Evolutionary conservation across 1,140 invertebrate species (phyloP).

Genomic region (Ceratoteleas bidentatus): DNA sequence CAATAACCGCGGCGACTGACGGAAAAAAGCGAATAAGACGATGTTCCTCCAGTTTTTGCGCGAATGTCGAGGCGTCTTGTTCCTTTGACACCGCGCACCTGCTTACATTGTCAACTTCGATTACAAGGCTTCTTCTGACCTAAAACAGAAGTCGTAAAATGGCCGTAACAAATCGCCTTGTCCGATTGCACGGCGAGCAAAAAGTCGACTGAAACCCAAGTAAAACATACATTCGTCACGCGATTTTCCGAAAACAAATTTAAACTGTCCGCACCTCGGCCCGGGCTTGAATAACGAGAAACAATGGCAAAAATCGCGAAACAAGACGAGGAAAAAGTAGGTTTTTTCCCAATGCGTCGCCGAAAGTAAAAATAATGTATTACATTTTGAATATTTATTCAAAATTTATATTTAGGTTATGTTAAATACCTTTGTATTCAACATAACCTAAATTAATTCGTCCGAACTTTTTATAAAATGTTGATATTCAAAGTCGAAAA

Average conservation of each 20-base stretch:
- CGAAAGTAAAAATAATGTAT: constrained; percentile 15
- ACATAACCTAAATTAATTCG: too few relatives aligned
- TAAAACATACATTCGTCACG: constrained; percentile 26
- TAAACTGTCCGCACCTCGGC: not conserved
- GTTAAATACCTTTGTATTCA: too few relatives aligned
- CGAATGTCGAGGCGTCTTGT: not conserved
- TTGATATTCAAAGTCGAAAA: too few relatives aligned
- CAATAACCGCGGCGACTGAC: not conserved
- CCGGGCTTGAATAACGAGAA: not conserved
- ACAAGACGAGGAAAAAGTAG: not conserved
- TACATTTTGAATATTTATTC: too few relatives aligned
- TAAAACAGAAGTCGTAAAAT: constrained; percentile 62
- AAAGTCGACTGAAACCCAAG: constrained; percentile 25
- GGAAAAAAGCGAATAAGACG: not conserved
- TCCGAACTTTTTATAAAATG: too few relatives aligned
- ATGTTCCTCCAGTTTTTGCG: not conserved
- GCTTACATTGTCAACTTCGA: constrained; percentile 32
- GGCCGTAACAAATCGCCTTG: constrained; percentile 43
- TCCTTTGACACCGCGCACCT: constrained; percentile 16
- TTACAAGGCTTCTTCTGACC: constrained; percentile 44
- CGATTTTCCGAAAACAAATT: constrained; percentile 21
- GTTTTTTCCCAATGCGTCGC: not conserved
- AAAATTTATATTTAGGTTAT: too few relatives aligned
- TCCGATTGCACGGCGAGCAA: constrained; percentile 23
- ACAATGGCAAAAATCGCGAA: too few relatives aligned